Evolutionary conservation across 2,888 invertebrate species (phyloP).

Genomic region (Diogma glabrata): DNA sequence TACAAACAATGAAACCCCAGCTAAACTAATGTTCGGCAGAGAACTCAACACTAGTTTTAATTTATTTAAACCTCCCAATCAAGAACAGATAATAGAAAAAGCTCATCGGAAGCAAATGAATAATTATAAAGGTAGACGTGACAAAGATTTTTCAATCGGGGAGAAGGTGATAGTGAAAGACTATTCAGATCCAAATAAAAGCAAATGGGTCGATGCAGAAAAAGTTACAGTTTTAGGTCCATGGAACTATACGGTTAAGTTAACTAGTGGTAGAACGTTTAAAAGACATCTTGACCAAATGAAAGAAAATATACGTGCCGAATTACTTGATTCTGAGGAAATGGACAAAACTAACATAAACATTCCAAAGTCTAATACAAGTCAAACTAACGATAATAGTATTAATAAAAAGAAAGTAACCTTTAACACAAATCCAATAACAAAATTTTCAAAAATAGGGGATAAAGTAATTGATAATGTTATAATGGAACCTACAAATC

Average conservation of each 20-base stretch:
- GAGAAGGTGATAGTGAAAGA: not conserved
- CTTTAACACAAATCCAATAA: not conserved
- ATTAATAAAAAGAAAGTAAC: not conserved
- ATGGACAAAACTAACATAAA: not conserved
- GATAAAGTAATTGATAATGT: not conserved
- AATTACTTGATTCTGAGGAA: not conserved
- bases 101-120: not conserved
- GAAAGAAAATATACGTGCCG: not conserved
- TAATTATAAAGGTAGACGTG: not conserved
- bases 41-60: not conserved
- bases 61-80: not conserved
- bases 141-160: not conserved
- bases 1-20: slow-evolving; percentile 1
- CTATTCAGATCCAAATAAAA: not conserved
- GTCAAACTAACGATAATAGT: not conserved
- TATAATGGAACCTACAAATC: not conserved
- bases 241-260: not conserved
- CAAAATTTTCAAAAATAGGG: not conserved
- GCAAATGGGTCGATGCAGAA: not conserved
- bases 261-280: not conserved
- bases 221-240: not conserved
- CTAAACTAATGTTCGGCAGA: not conserved
- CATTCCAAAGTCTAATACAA: too few species aligned
- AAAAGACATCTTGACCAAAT: not conserved
- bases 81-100: not conserved